Conservation (phyloP, 2,797 vertebrate genomes). For the Danio albolineatus region DNA sequence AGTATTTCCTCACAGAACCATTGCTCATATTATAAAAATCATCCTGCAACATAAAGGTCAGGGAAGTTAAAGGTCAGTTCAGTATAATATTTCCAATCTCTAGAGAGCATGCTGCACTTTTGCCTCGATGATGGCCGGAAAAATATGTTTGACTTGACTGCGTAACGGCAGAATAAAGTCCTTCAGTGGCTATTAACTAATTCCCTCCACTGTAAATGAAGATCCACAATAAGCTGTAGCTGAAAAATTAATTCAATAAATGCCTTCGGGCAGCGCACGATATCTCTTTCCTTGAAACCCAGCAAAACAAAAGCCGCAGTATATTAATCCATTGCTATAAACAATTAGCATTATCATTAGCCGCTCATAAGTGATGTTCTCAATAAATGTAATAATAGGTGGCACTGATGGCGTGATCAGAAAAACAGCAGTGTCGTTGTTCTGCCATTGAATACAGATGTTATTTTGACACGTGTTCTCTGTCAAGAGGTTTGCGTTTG, state of each 20-base stretch:
- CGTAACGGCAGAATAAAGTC: conserved; percentile 49
- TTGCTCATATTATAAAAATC: conserved; percentile 30
- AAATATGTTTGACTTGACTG: conserved; percentile 45
- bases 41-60: conserved; percentile 42
- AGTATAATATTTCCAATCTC: conserved; percentile 42
- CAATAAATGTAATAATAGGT: conserved; percentile 44
- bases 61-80: conserved; percentile 50
- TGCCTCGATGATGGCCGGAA: conserved; percentile 38
- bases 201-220: conserved; percentile 56
- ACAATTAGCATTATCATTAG: conserved; percentile 29
- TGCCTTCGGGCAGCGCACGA: conserved; percentile 47
- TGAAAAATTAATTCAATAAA: conserved; percentile 53
- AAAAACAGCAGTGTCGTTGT: conserved; percentile 31
- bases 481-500: conserved; percentile 55
- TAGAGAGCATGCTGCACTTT: conserved; percentile 35
- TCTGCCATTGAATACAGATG: conserved; percentile 45
- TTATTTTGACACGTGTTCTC: conserved; percentile 55
- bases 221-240: conserved; percentile 43
- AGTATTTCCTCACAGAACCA: conserved; percentile 2
- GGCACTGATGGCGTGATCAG: conserved; percentile 13
- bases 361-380: background rate
- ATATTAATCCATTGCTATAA: conserved; percentile 9
- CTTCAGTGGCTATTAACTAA: conserved; percentile 61
- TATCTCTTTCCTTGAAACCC: conserved; percentile 34
- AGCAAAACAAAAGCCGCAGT: conserved; percentile 35